Evolutionary conservation across 2,888 invertebrate species (phyloP).

Genomic region (Amphipyra berbera): DNA sequence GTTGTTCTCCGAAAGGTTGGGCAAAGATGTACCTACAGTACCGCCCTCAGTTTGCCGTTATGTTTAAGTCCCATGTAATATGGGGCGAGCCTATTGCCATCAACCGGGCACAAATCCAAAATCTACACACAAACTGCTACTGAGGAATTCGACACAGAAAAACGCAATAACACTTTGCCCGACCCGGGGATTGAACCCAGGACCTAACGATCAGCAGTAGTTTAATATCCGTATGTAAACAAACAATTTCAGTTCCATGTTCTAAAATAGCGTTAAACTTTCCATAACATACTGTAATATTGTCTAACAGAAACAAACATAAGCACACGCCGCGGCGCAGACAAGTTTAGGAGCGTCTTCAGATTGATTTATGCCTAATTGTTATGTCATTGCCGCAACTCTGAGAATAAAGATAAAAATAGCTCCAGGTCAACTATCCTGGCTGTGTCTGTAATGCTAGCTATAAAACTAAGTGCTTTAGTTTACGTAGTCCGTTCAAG

Average conservation of each 20-base stretch:
- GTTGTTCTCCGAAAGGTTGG: too few species aligned
- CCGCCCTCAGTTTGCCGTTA: too few species aligned
- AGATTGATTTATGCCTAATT: slow-evolving; percentile 50
- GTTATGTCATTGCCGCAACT: slow-evolving; percentile 51
- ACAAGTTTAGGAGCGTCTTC: slow-evolving; percentile 39
- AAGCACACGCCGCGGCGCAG: slow-evolving; percentile 20
- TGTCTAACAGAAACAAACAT: slow-evolving; percentile 33
- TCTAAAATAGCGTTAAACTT: slow-evolving; percentile 13
- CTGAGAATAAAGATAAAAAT: slow-evolving; percentile 35
- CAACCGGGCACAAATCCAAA: too few species aligned
- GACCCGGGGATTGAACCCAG: too few species aligned
- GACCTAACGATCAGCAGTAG: too few species aligned
- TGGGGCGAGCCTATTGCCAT: too few species aligned
- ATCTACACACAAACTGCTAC: too few species aligned
- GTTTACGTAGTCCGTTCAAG: slow-evolving; percentile 53
- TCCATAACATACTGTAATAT: slow-evolving; percentile 15
- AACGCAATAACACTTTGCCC: too few species aligned
- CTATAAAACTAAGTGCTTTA: slow-evolving; percentile 45
- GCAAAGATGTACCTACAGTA: too few species aligned
- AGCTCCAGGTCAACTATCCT: slow-evolving; percentile 27
- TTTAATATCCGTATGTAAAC: slow-evolving; percentile 6
- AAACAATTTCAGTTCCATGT: slow-evolving; percentile 11
- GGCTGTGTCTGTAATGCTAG: slow-evolving; percentile 22
- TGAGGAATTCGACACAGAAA: too few species aligned
- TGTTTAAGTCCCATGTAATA: too few species aligned